phyloP scores from a whole-genome alignment of 2,113 vertebrate species.

The Actenoides hombroni region DNA sequence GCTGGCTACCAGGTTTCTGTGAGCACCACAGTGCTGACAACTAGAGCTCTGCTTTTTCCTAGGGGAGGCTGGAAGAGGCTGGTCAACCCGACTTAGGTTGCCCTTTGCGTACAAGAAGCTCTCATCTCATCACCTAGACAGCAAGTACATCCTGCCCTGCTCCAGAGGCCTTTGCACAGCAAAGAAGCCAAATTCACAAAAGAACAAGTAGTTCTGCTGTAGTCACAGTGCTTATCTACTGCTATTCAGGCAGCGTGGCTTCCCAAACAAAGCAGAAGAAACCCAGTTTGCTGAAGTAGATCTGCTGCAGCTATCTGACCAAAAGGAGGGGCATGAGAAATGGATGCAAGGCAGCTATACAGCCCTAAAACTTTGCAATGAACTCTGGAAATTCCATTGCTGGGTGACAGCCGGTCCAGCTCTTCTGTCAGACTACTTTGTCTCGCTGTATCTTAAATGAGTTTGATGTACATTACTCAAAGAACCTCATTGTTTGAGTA shows the following conservation, averaged over 20 bases:
- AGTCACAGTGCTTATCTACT: background rate
- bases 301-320: background rate
- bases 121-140: background rate
- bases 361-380: background rate
- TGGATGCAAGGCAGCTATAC: background rate
- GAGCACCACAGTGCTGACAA: background rate
- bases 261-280: background rate
- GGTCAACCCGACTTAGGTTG: background rate
- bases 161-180: background rate
- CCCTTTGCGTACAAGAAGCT: background rate
- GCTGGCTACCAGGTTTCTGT: background rate
- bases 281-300: background rate
- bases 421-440: conserved; percentile 7
- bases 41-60: background rate
- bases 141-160: background rate
- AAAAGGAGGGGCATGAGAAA: background rate
- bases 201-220: background rate
- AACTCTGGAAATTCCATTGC: background rate
- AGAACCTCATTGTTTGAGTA: background rate
- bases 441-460: conserved; percentile 2
- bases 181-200: background rate
- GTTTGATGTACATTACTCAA: background rate
- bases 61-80: background rate
- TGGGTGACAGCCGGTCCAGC: background rate
- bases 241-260: background rate